Percentiles rank a stretch among this genome's conserved stretches.
Evolutionary conservation across 1,140 invertebrate species (phyloP).

Genomic region (Pemphigus obesinymphae): DNA sequence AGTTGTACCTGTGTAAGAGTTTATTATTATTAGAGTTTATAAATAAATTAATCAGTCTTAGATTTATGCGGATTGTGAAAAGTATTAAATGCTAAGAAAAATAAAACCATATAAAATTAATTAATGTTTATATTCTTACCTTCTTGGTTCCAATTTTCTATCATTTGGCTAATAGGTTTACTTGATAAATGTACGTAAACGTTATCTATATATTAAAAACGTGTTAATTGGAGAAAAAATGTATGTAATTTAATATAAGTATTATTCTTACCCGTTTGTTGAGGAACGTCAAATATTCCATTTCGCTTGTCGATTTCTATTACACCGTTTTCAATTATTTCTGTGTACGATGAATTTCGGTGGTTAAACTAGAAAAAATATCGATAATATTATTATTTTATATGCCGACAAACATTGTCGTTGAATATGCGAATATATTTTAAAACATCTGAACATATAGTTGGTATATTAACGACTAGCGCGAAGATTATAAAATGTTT

Average conservation of each 20-base stretch:
- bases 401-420: background rate
- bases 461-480: too few species aligned
- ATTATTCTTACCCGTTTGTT: slow-evolving; percentile 14
- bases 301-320: background rate
- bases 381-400: background rate
- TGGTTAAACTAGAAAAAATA: slow-evolving; percentile 2
- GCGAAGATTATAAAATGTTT: too few species aligned
- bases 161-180: slow-evolving; percentile 27
- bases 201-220: background rate
- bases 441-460: too few species aligned
- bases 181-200: slow-evolving; percentile 16
- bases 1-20: too few species aligned
- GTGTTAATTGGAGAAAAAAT: background rate
- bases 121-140: background rate
- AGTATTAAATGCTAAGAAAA: too few species aligned
- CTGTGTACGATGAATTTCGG: background rate
- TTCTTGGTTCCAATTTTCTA: slow-evolving; percentile 30
- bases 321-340: background rate
- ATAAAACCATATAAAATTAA: too few species aligned
- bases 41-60: too few species aligned
- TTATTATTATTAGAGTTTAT: too few species aligned
- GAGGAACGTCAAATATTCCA: background rate
- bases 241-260: background rate
- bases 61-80: too few species aligned
- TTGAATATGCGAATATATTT: too few species aligned